Base-by-base conservation (phyloP, 2,113 vertebrate genomes). In the Oncorhynchus masou region DNA sequence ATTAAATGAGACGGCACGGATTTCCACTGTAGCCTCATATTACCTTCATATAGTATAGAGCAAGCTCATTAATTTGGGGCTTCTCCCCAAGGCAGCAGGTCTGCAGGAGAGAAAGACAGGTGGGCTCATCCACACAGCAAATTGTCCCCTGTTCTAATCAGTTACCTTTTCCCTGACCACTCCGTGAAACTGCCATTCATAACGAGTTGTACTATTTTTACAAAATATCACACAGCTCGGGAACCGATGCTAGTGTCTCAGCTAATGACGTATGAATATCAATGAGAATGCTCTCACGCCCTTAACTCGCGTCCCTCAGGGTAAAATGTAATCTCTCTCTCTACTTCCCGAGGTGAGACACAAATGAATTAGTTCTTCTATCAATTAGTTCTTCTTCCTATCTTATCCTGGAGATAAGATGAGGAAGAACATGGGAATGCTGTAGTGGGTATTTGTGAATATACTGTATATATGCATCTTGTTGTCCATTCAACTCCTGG, bases 301-400 rank as follows among this genome's bases (percentile, higher is more conserved):
- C 13, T 67, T 11, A 5, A 24, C 13, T 67, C 25, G 6, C 34
- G 9, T 25, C 29, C 66, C 29, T 24, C 64, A 12, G 9, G 9
- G 39, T 45, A 45, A 45, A 45, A 45, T 12, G 9, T 11, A 45
- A 45, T 45, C 27, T 34, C 66, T 15, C 16, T 68, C 29, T 29
- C 24, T 24, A 34, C 22, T 73, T 68, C 70, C 27, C 74, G 29
- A 84, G 79, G 86, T 79, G 83, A 85, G 83, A 79, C 86, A 80
- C 84, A 86, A 81, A 88, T 89, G 80, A 79, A 79, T 68, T 13
- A 80, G 73, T 86, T 80, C 79, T 82, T 82, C 78, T 79, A 79
- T 70, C 16, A 79, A 79, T 68, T 11, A 80, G 73, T 86, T 80
- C 79, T 82, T 82, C 78, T 79, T 27, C 27, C 27, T 27, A 79